These are phyloP conservation scores for Equus quagga DNA, from an alignment of 2,113 vertebrate genomes.

Conservation along the genomic window DNA sequence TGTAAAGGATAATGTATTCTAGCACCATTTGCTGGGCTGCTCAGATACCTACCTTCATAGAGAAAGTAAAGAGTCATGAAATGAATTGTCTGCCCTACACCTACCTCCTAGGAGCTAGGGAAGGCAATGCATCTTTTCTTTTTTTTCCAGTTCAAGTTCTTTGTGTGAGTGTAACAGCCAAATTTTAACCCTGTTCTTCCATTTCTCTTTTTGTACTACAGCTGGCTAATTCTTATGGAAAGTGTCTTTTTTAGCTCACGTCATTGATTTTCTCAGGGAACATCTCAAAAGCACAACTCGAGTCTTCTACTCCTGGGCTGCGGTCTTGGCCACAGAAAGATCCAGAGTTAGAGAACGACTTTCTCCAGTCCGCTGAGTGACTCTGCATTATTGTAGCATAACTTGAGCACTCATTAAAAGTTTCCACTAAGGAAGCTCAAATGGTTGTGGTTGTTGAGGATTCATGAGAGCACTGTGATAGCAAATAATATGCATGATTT, in stretches of 20 bases:
- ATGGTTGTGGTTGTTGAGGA: not conserved
- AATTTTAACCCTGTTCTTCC: not conserved
- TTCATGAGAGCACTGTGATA: not conserved
- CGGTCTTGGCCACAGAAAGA: not conserved
- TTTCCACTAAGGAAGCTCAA: slow-evolving; percentile 46
- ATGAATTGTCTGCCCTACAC: not conserved
- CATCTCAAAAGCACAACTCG: not conserved
- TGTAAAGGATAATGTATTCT: not conserved
- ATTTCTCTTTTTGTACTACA: not conserved
- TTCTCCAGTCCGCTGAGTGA: not conserved
- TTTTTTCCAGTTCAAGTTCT: not conserved
- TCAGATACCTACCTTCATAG: not conserved
- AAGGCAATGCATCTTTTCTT: not conserved
- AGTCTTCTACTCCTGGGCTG: not conserved
- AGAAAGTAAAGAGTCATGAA: not conserved
- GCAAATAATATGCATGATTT: slow-evolving; percentile 53
- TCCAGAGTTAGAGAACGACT: not conserved
- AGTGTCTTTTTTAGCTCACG: not conserved
- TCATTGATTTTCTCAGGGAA: not conserved
- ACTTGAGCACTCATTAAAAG: slow-evolving; percentile 38
- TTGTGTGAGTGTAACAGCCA: not conserved
- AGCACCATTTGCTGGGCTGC: not conserved
- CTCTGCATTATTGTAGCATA: not conserved
- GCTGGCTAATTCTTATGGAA: not conserved
- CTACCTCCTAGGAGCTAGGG: not conserved